phyloP scores from a whole-genome alignment of 1,140 invertebrate genomes.

The Goniozus legneri region DNA sequence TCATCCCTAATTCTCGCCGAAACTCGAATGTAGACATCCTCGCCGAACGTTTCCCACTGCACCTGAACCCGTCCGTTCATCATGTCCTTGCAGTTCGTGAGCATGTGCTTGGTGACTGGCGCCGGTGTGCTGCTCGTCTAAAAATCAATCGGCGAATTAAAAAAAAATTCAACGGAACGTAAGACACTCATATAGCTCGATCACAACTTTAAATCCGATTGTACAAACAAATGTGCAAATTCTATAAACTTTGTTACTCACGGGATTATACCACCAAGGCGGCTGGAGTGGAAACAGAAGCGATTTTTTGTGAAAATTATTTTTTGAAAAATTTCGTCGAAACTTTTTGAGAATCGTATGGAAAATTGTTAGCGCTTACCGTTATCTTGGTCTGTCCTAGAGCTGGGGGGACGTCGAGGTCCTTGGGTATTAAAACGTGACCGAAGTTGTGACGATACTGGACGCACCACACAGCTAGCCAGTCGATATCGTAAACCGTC shows the following conservation, averaged over 20 bases:
- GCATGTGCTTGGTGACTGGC: constrained; percentile 50
- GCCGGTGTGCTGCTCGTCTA: constrained; percentile 69
- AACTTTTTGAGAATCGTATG: background rate
- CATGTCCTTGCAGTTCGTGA: constrained; percentile 76
- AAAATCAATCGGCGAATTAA: too few relatives aligned
- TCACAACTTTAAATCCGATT: too few relatives aligned
- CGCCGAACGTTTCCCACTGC: constrained; percentile 72
- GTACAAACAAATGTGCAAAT: background rate
- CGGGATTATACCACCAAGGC: constrained; percentile 85
- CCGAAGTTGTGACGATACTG: constrained; percentile 86
- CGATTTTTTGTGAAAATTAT: background rate
- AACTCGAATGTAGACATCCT: constrained; percentile 72
- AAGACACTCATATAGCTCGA: too few relatives aligned
- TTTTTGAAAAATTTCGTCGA: background rate
- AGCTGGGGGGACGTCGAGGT: constrained; percentile 84
- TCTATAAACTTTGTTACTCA: constrained; percentile 61
- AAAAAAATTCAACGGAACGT: too few relatives aligned
- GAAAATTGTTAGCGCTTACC: constrained; percentile 57
- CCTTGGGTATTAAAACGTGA: constrained; percentile 82
- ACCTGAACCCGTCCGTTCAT: constrained; percentile 75
- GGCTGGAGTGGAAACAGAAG: constrained; percentile 56
- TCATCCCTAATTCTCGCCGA: constrained; percentile 74
- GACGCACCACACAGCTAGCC: constrained; percentile 87
- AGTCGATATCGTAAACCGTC: constrained; percentile 88
- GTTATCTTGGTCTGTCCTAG: constrained; percentile 85